These are phyloP conservation scores for Chaetura pelagica DNA, from an alignment of 2,113 vertebrate species.

Conservation along the genomic window DNA sequence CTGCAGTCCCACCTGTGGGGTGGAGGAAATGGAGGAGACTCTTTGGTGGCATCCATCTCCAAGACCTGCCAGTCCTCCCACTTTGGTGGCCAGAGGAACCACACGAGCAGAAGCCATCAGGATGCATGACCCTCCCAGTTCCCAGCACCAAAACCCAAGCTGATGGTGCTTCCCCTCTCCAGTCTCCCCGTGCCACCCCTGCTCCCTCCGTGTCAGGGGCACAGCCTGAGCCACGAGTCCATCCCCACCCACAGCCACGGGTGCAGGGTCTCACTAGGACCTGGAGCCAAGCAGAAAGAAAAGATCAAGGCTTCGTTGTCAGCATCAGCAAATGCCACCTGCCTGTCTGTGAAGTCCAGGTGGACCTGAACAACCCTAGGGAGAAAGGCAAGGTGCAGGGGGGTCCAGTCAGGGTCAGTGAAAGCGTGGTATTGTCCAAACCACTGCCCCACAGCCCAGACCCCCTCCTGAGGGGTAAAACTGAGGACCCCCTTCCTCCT, in stretches of 20 bases:
- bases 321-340: constrained; percentile 23
- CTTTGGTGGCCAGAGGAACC: not conserved
- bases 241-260: constrained; percentile 43
- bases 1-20: not conserved
- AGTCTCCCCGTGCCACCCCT: not conserved
- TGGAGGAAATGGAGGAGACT: not conserved
- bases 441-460: constrained; percentile 55
- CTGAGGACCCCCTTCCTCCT: constrained; percentile 51
- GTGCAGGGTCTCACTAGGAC: not conserved
- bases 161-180: rapidly evolving
- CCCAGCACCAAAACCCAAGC: not conserved
- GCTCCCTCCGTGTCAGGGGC: not conserved
- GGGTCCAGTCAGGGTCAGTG: constrained; percentile 22
- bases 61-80: not conserved
- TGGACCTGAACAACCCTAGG: constrained; percentile 31
- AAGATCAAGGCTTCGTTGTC: not conserved
- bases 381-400: not conserved
- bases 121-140: not conserved
- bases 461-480: constrained; percentile 11
- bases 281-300: not conserved
- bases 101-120: rapidly evolving
- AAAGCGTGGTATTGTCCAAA: constrained; percentile 40
- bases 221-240: not conserved
- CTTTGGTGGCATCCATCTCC: not conserved
- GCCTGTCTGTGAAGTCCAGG: not conserved